These are phyloP conservation scores for Kryptolebias marmoratus DNA, from an alignment of 2,113 vertebrate species.

Conservation along the genomic window DNA sequence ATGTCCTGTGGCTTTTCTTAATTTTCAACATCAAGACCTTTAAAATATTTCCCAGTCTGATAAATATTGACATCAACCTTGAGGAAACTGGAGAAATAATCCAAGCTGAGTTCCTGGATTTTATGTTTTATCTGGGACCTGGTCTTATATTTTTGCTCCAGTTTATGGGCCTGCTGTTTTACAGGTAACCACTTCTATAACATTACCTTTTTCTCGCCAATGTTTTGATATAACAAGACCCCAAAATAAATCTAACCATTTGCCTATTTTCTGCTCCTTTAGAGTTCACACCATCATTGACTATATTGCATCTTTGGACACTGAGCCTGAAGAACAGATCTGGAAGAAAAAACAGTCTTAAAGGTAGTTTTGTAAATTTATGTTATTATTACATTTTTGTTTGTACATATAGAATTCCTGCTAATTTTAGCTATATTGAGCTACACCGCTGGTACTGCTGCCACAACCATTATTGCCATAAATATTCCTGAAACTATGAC, in stretches of 20 bases:
- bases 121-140: constrained; percentile 73
- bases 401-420: too few relatives aligned
- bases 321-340: background rate
- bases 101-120: constrained; percentile 45
- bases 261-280: background rate
- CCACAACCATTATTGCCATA: too few relatives aligned
- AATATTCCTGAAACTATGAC: too few relatives aligned
- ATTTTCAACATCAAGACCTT: constrained; percentile 72
- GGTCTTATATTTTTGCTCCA: background rate
- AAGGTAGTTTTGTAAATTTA: too few relatives aligned
- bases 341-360: too few relatives aligned
- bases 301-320: background rate
- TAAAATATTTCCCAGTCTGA: too few relatives aligned
- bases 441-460: too few relatives aligned
- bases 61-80: constrained; percentile 28
- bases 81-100: accelerated
- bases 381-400: too few relatives aligned
- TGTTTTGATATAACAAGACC: background rate
- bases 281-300: constrained; percentile 3
- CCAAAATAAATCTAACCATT: background rate
- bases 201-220: background rate
- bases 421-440: too few relatives aligned
- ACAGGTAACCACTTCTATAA: constrained; percentile 58
- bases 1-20: constrained; percentile 73
- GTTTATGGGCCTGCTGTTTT: constrained; percentile 45